phyloP scores from a whole-genome alignment of 1,140 invertebrate species.

The Asobara japonica region DNA sequence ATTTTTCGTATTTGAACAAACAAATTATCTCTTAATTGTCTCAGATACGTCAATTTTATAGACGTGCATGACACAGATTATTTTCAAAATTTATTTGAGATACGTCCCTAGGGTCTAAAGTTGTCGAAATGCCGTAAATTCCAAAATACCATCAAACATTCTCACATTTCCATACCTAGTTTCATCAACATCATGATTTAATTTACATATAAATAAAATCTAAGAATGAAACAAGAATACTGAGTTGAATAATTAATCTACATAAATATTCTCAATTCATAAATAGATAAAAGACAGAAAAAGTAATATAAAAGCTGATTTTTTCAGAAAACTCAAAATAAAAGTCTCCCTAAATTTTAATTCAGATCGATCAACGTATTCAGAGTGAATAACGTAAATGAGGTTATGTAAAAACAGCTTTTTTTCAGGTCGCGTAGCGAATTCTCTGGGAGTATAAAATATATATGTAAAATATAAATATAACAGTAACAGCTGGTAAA shows the following conservation, averaged over 20 bases:
- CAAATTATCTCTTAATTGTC: too few relatives aligned
- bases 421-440: neutral
- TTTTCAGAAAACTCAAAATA: too few relatives aligned
- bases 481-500: constrained; percentile 12
- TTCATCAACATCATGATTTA: neutral
- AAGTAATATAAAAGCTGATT: too few relatives aligned
- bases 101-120: neutral
- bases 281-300: neutral
- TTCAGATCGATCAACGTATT: too few relatives aligned
- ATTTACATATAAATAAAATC: neutral
- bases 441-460: neutral
- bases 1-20: too few relatives aligned
- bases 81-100: too few relatives aligned
- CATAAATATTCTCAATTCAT: neutral
- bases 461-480: neutral
- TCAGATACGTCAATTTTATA: too few relatives aligned
- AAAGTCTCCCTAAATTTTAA: too few relatives aligned
- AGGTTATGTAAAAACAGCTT: too few relatives aligned
- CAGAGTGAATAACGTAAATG: too few relatives aligned
- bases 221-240: neutral
- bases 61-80: too few relatives aligned
- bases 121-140: neutral
- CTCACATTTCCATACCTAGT: neutral
- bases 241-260: neutral
- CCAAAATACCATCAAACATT: neutral